Conservation (phyloP, 2,113 vertebrate genomes). For the Gambusia affinis region DNA sequence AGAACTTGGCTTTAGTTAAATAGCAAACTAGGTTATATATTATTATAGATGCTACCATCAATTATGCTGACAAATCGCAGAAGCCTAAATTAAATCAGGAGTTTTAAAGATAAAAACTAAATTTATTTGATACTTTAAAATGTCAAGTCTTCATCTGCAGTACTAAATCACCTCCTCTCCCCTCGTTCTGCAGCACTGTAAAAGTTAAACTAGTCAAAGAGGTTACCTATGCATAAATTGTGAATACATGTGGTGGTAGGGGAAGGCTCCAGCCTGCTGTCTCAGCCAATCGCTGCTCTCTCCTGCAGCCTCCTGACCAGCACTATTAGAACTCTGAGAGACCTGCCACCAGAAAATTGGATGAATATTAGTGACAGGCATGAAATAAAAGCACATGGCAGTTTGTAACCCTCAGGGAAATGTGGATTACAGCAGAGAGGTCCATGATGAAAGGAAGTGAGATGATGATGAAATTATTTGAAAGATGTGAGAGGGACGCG, state of each 20-base stretch:
- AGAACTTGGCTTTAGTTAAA: neutral
- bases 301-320: slow-evolving; percentile 37
- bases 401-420: slow-evolving; percentile 5
- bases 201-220: neutral
- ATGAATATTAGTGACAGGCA: neutral
- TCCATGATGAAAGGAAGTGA: slow-evolving; percentile 57
- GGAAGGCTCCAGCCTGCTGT: slow-evolving; percentile 46
- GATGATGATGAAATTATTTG: slow-evolving; percentile 62
- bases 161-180: neutral
- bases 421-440: slow-evolving; percentile 15
- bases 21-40: neutral
- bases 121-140: neutral
- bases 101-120: neutral
- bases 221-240: slow-evolving; percentile 62
- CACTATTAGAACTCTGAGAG: slow-evolving; percentile 27
- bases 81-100: neutral
- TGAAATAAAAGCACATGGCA: neutral
- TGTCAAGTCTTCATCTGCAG: neutral
- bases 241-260: slow-evolving; percentile 61
- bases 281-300: slow-evolving; percentile 58
- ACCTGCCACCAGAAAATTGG: slow-evolving; percentile 34
- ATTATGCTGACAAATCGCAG: neutral
- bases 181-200: neutral
- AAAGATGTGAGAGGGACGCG: slow-evolving; percentile 24
- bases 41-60: neutral